Percentiles rank a stretch among this genome's conserved stretches.
Conservation (phyloP, 2,797 vertebrate species). For the Sebastes kiyomatsui region DNA sequence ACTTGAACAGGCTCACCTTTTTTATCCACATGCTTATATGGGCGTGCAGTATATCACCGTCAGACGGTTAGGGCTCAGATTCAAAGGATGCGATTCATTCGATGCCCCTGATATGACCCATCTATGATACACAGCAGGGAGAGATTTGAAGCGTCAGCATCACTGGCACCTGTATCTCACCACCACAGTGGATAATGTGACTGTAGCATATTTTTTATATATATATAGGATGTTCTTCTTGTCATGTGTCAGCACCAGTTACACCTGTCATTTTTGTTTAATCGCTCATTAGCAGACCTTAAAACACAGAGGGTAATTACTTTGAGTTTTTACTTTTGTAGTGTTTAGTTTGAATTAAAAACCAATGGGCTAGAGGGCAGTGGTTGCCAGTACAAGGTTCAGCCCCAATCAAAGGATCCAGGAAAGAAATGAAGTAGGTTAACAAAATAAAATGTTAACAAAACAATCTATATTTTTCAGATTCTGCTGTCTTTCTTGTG, state of each 20-base stretch:
- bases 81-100: conserved; percentile 5
- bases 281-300: background rate
- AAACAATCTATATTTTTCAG: background rate
- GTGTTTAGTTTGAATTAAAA: conserved; percentile 5
- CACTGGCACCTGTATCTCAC: background rate
- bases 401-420: background rate
- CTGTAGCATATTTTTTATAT: background rate
- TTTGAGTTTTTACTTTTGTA: background rate
- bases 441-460: background rate
- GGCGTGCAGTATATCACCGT: conserved; percentile 11
- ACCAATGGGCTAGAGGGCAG: background rate
- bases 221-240: background rate
- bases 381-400: background rate
- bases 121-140: conserved; percentile 14
- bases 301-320: background rate
- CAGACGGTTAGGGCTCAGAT: conserved; percentile 15
- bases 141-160: background rate
- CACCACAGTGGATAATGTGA: background rate
- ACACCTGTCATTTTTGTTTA: background rate
- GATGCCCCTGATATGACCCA: conserved; percentile 3
- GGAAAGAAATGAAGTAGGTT: background rate
- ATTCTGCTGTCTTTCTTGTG: background rate
- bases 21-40: conserved; percentile 7
- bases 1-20: conserved; percentile 21
- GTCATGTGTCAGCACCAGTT: background rate